Evolutionary conservation across 2,113 vertebrate genomes (phyloP).

Genomic region (Phalacrocorax brasilianus): DNA sequence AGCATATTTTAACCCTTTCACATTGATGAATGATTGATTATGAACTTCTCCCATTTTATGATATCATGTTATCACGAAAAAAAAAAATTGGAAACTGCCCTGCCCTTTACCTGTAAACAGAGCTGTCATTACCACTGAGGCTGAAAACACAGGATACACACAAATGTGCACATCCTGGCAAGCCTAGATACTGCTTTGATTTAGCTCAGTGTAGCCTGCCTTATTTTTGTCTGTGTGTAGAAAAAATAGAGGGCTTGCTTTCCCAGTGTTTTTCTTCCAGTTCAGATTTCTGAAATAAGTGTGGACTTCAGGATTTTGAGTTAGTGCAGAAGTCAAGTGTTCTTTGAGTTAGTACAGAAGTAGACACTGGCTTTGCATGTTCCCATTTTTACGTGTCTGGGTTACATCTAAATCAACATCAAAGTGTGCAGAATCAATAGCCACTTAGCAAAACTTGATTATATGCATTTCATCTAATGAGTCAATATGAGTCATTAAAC

Average conservation of each 20-base stretch:
- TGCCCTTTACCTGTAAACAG: background rate
- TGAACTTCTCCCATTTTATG: background rate
- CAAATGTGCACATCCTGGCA: background rate
- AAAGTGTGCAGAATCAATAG: background rate
- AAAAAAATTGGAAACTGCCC: background rate
- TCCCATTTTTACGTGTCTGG: background rate
- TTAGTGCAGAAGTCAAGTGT: background rate
- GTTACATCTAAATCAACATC: background rate
- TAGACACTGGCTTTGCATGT: background rate
- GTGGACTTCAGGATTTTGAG: background rate
- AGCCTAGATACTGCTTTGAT: background rate
- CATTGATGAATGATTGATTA: background rate
- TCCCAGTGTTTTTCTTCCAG: background rate
- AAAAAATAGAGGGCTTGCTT: background rate
- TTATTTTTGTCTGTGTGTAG: background rate
- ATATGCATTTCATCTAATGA: conserved; percentile 16
- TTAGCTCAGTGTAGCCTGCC: background rate
- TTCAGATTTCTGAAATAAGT: background rate
- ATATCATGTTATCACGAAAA: background rate
- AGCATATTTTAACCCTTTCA: background rate
- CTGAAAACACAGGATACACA: background rate
- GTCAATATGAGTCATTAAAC: conserved; percentile 15
- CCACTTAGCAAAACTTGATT: conserved; percentile 31
- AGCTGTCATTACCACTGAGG: background rate
- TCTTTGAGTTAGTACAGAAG: background rate